Percentiles rank a stretch among this genome's conserved stretches.
phyloP scores from a whole-genome alignment of 2,888 invertebrate species.

The Polydrusus tereticollis region DNA sequence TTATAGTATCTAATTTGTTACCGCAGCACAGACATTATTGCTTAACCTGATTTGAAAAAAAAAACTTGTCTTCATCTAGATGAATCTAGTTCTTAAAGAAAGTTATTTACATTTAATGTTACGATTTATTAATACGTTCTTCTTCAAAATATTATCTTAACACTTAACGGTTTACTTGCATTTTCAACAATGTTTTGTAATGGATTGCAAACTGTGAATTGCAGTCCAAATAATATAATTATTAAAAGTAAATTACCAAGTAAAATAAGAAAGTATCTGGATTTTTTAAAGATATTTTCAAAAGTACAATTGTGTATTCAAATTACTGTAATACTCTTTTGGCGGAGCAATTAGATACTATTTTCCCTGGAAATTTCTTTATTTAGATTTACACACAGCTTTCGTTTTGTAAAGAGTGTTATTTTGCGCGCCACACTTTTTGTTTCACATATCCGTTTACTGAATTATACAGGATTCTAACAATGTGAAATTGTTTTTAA shows the following conservation, averaged over 20 bases:
- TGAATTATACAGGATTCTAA: constrained; percentile 11
- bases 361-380: constrained; percentile 13
- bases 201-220: too few species aligned
- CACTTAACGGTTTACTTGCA: too few species aligned
- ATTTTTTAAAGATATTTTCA: background rate
- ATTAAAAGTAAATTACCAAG: background rate
- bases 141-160: background rate
- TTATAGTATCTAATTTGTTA: background rate
- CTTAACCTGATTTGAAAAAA: background rate
- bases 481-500: constrained; percentile 4
- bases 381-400: constrained; percentile 11
- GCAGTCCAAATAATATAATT: too few species aligned
- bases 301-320: background rate
- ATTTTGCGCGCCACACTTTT: constrained; percentile 24
- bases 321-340: background rate
- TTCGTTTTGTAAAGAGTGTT: constrained; percentile 12
- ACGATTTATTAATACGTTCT: constrained; percentile 11
- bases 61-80: background rate
- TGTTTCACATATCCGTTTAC: constrained; percentile 21
- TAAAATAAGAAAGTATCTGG: background rate
- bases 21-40: background rate
- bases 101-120: constrained; percentile 18
- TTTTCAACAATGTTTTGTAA: background rate
- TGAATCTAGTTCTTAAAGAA: constrained; percentile 9
- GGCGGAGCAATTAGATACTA: background rate